A percentile compares a stretch with the other conserved stretches of the same genome.
Conservation (phyloP, 2,888 invertebrate species). For the Lepidocyrtinus sp. region DNA sequence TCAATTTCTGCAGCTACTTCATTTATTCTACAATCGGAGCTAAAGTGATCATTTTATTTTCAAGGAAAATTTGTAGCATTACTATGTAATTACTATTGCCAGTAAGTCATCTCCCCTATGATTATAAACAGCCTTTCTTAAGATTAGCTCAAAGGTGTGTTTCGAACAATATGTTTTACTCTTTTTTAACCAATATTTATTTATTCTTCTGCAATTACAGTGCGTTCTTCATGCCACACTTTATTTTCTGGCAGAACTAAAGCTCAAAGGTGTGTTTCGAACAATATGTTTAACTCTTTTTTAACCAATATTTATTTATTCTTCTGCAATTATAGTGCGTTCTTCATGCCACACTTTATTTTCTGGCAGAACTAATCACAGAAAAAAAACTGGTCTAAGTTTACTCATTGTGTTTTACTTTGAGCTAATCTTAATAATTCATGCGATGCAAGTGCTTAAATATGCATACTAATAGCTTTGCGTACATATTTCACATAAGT, state of each 20-base stretch:
- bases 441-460: not conserved
- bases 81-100: too few species aligned
- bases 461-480: not conserved
- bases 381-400: not conserved
- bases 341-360: not conserved
- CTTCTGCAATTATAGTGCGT: not conserved
- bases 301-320: not conserved
- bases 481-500: not conserved
- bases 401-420: not conserved
- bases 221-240: not conserved
- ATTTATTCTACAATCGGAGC: not conserved
- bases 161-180: not conserved
- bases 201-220: not conserved
- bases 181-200: not conserved
- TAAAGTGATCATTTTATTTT: not conserved
- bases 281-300: not conserved
- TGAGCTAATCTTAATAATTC: not conserved
- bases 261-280: too few species aligned
- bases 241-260: not conserved
- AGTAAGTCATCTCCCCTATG: too few species aligned
- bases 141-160: too few species aligned
- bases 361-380: slow-evolving; percentile 7
- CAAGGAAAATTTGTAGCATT: too few species aligned
- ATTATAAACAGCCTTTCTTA: too few species aligned
- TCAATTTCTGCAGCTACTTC: not conserved